phyloP scores from a whole-genome alignment of 2,113 vertebrate species.

The Pelobates fuscus region DNA sequence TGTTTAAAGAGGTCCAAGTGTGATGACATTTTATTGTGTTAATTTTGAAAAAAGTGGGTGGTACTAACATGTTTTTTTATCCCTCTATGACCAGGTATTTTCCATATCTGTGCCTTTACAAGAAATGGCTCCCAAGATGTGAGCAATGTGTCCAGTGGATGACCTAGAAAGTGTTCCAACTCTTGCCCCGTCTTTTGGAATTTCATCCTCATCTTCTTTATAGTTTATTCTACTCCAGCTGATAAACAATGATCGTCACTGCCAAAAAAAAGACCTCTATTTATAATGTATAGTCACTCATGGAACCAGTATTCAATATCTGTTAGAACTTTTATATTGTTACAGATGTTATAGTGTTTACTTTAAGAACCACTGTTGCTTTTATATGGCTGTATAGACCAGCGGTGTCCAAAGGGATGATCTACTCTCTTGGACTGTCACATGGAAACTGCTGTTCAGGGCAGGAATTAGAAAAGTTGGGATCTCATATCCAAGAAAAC shows the following conservation, averaged over 20 bases:
- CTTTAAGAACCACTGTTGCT: neutral
- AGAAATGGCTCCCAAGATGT: slow-evolving; percentile 20
- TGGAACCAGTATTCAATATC: neutral
- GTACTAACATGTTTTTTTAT: too few relatives aligned
- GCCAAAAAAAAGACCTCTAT: neutral
- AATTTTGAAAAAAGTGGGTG: too few relatives aligned
- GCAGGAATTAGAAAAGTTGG: too few relatives aligned
- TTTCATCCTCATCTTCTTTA: neutral
- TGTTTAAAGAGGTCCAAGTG: too few relatives aligned
- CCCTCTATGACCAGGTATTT: slow-evolving; percentile 36
- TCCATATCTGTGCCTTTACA: slow-evolving; percentile 46
- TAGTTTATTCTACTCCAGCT: too few relatives aligned
- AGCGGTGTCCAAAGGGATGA: neutral
- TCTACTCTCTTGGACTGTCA: too few relatives aligned
- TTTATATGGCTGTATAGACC: neutral
- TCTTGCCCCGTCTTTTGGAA: neutral
- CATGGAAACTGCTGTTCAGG: too few relatives aligned
- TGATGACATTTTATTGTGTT: too few relatives aligned
- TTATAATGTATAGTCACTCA: neutral
- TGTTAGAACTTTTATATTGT: slow-evolving; percentile 9
- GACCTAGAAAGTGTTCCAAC: neutral
- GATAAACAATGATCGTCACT: too few relatives aligned
- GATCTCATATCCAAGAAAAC: too few relatives aligned
- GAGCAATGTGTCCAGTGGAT: slow-evolving; percentile 6
- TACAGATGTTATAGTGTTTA: neutral